Evolutionary conservation across 92 coral and sea anemone genomes (phyloP).

Genomic region (Heliopora coerulea): DNA sequence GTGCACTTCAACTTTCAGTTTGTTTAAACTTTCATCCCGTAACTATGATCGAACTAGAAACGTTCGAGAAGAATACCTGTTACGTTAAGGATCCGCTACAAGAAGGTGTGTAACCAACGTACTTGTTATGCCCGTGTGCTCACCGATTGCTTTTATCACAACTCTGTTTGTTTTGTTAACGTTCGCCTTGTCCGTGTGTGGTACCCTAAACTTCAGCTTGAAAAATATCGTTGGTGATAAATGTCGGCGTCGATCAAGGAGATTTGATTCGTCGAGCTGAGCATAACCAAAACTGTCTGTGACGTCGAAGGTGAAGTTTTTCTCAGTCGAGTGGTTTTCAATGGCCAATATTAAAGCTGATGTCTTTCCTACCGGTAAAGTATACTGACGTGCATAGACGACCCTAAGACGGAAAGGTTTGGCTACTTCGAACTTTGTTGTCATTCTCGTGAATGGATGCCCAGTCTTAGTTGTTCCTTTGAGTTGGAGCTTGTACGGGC

Average conservation of each 20-base stretch:
- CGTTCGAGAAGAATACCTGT: too few relatives aligned
- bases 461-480: constrained; percentile 65
- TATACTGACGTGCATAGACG: constrained; percentile 57
- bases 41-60: too few relatives aligned
- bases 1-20: too few relatives aligned
- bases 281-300: constrained; percentile 44
- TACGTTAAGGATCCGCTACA: too few relatives aligned
- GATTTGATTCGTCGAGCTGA: background rate
- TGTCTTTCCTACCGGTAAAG: constrained; percentile 52
- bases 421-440: constrained; percentile 53
- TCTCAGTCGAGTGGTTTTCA: constrained; percentile 41
- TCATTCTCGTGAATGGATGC: background rate
- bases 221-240: constrained; percentile 7
- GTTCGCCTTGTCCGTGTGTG: constrained; percentile 40
- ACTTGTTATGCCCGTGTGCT: constrained; percentile 18
- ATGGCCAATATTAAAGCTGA: constrained; percentile 55
- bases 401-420: constrained; percentile 60
- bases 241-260: too few relatives aligned
- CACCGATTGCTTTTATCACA: constrained; percentile 51
- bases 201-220: constrained; percentile 24
- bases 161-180: constrained; percentile 47
- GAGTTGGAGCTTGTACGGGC: constrained; percentile 64
- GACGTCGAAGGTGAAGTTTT: background rate
- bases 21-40: too few relatives aligned
- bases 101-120: constrained; percentile 30